These are phyloP conservation scores for Corydoras maculifer DNA, from an alignment of 2,113 vertebrate species.

Conservation along the genomic window DNA sequence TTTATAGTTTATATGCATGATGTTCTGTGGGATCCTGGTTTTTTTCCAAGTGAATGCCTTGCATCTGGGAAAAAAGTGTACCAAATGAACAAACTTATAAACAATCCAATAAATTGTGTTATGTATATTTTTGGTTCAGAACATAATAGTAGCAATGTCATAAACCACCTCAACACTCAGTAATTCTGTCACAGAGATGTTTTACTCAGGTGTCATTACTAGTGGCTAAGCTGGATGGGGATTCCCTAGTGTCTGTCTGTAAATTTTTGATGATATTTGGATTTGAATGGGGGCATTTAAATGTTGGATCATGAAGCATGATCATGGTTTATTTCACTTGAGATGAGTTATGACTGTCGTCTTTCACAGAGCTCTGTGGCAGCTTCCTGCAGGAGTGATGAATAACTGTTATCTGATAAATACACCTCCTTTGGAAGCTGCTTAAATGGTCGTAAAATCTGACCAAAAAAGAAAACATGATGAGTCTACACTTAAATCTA, in stretches of 20 bases:
- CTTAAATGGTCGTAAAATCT: constrained; percentile 27
- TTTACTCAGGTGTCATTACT: too few species aligned
- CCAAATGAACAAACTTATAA: too few species aligned
- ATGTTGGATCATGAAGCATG: background rate
- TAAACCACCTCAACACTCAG: too few species aligned
- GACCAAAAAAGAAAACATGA: constrained; percentile 21
- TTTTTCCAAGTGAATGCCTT: too few species aligned
- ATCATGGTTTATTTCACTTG: background rate
- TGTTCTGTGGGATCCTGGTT: too few species aligned
- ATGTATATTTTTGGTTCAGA: too few species aligned
- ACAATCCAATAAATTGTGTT: too few species aligned
- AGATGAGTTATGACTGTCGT: constrained; percentile 16
- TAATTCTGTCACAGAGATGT: too few species aligned
- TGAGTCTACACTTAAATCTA: constrained; percentile 29
- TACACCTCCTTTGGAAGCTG: constrained; percentile 27
- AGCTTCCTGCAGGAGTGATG: constrained; percentile 17
- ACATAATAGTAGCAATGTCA: too few species aligned
- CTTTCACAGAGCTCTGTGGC: constrained; percentile 21
- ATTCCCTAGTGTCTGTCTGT: background rate
- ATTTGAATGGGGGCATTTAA: background rate
- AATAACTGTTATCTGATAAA: constrained; percentile 42
- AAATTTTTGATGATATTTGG: background rate
- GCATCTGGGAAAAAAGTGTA: too few species aligned
- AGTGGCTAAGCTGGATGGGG: too few species aligned
- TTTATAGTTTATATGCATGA: too few species aligned